phyloP scores from a whole-genome alignment of 2,797 vertebrate genomes.

The Pseudochirops cupreus region DNA sequence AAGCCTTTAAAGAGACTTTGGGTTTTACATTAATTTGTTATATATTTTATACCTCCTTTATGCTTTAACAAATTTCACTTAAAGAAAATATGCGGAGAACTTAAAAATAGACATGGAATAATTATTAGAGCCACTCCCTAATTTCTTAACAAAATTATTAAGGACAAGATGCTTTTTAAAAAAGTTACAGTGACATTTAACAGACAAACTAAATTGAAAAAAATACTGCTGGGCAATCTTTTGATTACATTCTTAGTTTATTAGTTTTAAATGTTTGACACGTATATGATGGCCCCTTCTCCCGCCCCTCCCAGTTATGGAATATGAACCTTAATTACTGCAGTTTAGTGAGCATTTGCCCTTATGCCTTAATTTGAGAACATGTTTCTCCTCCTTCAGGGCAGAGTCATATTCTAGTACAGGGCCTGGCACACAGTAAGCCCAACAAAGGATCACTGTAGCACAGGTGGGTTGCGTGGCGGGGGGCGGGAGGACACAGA shows the following conservation, averaged over 20 bases:
- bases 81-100: conserved; percentile 14
- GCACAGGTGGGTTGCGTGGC: neutral
- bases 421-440: neutral
- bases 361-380: neutral
- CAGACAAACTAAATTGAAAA: neutral
- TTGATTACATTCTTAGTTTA: neutral
- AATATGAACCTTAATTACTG: neutral
- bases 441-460: neutral
- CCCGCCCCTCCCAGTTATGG: neutral
- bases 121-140: neutral
- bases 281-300: neutral
- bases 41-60: neutral
- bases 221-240: neutral
- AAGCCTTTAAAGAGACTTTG: neutral
- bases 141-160: neutral
- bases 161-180: neutral
- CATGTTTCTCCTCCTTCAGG: neutral
- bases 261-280: neutral
- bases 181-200: neutral
- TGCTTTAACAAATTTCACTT: neutral
- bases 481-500: neutral
- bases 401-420: neutral
- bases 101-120: conserved; percentile 16
- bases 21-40: neutral
- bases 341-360: neutral